Evolutionary conservation across 2,888 invertebrate species (phyloP), one percentile per base, ranked within the genome.

Genomic region (Lepidocyrtinus sp.): DNA sequence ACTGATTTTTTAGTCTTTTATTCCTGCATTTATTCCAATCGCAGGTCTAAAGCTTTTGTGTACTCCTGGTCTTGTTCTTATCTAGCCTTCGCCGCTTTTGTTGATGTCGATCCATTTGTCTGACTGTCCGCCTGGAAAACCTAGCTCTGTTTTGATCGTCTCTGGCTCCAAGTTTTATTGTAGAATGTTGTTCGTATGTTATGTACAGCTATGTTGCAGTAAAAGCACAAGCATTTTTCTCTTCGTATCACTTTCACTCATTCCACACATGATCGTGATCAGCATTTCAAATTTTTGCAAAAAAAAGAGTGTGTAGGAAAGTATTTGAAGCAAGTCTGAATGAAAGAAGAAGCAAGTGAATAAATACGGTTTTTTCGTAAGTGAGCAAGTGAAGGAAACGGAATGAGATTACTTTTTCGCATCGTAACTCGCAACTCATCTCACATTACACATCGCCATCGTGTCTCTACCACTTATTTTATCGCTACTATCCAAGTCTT

Each of bases 211-310:
- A n/a, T n/a, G 15, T 24, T 24, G 22, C 45, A 27, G 62, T 36
- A 46, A 36, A 36, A 36, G 36, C 36, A 5, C 36, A 36, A 36
- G 7, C 46, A 72, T 72, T 72, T 36, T 72, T 72, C 63, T 62
- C 63, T 63, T 72, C 72, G 46, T 63, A 72, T 72, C 72, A 62
- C 72, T 72, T 63, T 72, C 72, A 72, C 63, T 72, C 72, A 72
- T 72, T 72, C 72, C 72, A 46, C 72, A 72, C 72, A 22, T 72
- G 72, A 72, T 72, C 72, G 72, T 72, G 72, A 72, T 72, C 72
- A 72, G 72, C 72, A 72, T 72, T 72, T 72, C 72, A 72, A 72
- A 72, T 72, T 27, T 63, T 72, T 63, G 36, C 45, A 21, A 7
- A 19, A 24, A 24, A 46, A 46, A 9, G 26, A 63, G 25, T 25